These are phyloP conservation scores for Riparia riparia DNA, from an alignment of 2,113 vertebrate species.

Conservation along the genomic window DNA sequence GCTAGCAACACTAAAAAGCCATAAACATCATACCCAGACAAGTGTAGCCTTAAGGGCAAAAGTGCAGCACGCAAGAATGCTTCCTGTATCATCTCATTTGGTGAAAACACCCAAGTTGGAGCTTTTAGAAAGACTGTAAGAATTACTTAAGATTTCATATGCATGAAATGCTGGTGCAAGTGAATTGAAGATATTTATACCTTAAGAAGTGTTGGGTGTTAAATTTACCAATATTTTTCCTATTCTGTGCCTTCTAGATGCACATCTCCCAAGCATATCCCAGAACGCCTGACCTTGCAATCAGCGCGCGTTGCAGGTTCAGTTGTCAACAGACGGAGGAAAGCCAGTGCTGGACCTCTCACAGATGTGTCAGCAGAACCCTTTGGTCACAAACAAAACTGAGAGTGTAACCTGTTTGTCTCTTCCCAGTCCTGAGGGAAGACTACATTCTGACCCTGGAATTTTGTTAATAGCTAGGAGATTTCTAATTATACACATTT, in stretches of 20 bases:
- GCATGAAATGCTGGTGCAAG: not conserved
- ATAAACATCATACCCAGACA: not conserved
- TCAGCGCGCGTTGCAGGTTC: fast-evolving
- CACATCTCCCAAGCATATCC: not conserved
- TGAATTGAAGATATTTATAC: not conserved
- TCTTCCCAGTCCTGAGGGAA: not conserved
- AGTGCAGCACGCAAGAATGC: not conserved
- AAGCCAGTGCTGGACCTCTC: not conserved
- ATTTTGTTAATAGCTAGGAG: not conserved
- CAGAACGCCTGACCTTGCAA: not conserved
- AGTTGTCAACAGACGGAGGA: not conserved
- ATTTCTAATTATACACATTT: not conserved
- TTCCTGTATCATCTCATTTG: not conserved
- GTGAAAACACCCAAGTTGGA: not conserved
- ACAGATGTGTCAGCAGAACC: not conserved
- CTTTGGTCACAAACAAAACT: not conserved
- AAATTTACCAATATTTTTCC: not conserved
- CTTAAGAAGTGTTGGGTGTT: not conserved
- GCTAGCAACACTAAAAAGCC: not conserved
- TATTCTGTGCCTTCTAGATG: not conserved
- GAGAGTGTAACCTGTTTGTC: not conserved
- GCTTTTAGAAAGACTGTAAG: not conserved
- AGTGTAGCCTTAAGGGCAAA: not conserved
- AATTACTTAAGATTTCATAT: not conserved
- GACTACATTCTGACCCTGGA: not conserved